Percentiles rank a stretch among this genome's conserved stretches.
Evolutionary conservation across 2,113 vertebrate genomes (phyloP).

Genomic region (Hippocampus zosterae): DNA sequence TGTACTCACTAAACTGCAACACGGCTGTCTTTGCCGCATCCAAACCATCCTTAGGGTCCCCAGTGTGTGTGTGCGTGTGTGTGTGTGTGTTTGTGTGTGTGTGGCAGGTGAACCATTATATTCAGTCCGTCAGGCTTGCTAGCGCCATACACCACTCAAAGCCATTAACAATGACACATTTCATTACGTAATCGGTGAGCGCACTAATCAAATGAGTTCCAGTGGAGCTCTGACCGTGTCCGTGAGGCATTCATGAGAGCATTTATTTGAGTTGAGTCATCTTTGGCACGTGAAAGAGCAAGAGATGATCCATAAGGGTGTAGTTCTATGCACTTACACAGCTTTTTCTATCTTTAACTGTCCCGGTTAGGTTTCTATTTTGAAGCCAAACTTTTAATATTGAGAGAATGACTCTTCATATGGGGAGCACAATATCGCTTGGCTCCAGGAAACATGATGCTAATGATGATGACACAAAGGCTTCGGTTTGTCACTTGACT

Average conservation of each 20-base stretch:
- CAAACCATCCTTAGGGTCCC: conserved; percentile 30
- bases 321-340: conserved; percentile 28
- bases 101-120: not conserved
- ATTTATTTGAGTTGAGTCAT: conserved; percentile 5
- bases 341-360: conserved; percentile 65
- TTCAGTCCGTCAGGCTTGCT: not conserved
- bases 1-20: conserved; percentile 41
- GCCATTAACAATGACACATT: not conserved
- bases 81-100: not conserved
- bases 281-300: not conserved
- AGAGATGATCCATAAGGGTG: not conserved
- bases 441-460: conserved; percentile 54
- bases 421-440: conserved; percentile 59
- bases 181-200: conserved; percentile 17
- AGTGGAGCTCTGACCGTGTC: not conserved
- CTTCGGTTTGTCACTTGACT: conserved; percentile 61
- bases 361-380: conserved; percentile 67
- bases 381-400: conserved; percentile 56
- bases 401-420: conserved; percentile 60
- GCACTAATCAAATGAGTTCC: not conserved
- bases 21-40: conserved; percentile 63
- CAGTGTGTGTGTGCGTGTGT: not conserved
- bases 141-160: not conserved
- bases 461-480: conserved; percentile 60
- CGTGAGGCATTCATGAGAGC: not conserved